phyloP scores from a whole-genome alignment of 2,113 vertebrate genomes.

The Marcusenius ussheri region DNA sequence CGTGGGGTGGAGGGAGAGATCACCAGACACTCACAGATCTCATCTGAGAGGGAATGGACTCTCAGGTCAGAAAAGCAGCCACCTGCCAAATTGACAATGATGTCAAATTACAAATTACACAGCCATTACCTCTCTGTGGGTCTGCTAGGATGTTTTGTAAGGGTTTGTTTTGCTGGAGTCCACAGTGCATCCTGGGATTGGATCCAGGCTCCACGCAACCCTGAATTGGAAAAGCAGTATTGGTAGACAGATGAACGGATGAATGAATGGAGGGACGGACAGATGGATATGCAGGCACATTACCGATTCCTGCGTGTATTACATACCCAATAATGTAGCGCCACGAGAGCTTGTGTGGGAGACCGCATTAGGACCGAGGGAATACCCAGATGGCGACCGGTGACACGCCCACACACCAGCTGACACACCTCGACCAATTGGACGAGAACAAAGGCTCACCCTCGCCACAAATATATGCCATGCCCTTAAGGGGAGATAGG shows the following conservation, averaged over 20 bases:
- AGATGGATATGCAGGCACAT: neutral
- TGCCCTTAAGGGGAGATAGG: neutral
- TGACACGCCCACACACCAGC: slow-evolving; percentile 11
- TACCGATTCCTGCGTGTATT: neutral
- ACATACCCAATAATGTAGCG: neutral
- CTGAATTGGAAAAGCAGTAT: neutral
- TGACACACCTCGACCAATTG: neutral
- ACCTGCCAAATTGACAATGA: neutral
- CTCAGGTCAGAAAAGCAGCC: neutral
- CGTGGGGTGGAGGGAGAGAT: neutral
- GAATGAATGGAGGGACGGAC: neutral
- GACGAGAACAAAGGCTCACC: neutral
- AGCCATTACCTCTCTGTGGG: neutral
- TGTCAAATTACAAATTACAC: neutral
- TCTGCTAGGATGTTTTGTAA: neutral
- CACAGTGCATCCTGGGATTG: neutral
- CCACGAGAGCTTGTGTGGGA: neutral
- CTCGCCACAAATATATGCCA: neutral
- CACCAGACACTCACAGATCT: neutral
- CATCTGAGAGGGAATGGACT: neutral
- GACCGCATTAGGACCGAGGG: neutral
- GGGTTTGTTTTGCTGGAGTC: neutral
- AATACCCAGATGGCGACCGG: slow-evolving; percentile 1
- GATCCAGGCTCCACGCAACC: neutral
- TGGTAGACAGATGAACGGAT: neutral